These are phyloP conservation scores for Hormiphora californensis DNA, from an alignment of 37 sponge, comb jelly and placozoan species.

Conservation along the genomic window DNA sequence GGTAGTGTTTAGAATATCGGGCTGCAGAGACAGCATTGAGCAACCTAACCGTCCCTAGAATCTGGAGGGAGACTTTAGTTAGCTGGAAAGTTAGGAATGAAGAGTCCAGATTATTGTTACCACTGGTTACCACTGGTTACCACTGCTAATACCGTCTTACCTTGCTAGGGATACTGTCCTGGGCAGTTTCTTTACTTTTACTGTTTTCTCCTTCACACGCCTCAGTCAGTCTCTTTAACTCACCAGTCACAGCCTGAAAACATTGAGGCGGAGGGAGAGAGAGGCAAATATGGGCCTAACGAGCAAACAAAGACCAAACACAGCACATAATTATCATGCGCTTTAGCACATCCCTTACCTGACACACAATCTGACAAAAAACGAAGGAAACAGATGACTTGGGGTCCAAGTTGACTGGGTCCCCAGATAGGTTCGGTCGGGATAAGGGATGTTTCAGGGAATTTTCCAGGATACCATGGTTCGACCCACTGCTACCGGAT, in stretches of 20 bases:
- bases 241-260: constrained; percentile 13
- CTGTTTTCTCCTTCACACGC: constrained; percentile 12
- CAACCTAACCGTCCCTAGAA: neutral
- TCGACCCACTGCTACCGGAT: neutral
- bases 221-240: neutral
- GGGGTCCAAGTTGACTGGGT: neutral
- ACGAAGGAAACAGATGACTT: constrained; percentile 33
- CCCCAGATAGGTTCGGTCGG: neutral
- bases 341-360: no score
- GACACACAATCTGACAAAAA: constrained; percentile 19
- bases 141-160: neutral
- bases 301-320: neutral
- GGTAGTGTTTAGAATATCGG: constrained; percentile 22
- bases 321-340: neutral
- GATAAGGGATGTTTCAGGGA: neutral
- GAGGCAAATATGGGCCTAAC: neutral
- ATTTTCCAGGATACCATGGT: neutral
- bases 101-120: no score
- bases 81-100: neutral
- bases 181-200: neutral
- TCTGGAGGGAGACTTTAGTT: neutral
- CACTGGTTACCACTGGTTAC: no score
- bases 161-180: neutral
- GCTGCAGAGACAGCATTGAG: neutral
- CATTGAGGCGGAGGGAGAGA: neutral